Conservation (phyloP, 2,113 vertebrate species). For the Cephalophus harveyi region DNA sequence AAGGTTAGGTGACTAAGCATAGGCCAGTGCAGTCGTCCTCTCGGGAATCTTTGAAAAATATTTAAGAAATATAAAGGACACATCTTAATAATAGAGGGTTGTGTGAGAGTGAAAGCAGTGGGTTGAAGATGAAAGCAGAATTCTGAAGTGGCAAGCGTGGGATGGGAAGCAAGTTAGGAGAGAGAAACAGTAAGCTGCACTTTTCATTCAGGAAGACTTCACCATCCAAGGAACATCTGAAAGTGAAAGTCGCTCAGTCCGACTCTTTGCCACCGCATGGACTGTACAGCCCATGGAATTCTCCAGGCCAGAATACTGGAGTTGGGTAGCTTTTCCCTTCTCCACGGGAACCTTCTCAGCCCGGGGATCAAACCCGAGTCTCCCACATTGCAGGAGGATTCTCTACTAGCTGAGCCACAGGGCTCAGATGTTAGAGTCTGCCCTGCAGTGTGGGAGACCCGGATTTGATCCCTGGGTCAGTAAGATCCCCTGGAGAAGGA, state of each 20-base stretch:
- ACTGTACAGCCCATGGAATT: not conserved
- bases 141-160: not conserved
- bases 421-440: not conserved
- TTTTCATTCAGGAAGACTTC: not conserved
- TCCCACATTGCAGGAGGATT: not conserved
- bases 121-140: not conserved
- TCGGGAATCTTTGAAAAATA: not conserved
- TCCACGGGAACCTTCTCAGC: not conserved
- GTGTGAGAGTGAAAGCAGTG: not conserved
- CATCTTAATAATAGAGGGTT: not conserved
- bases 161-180: not conserved
- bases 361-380: not conserved
- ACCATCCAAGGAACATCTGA: not conserved
- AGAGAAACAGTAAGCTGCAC: not conserved
- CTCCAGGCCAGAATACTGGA: not conserved
- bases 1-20: not conserved
- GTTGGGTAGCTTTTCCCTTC: not conserved
- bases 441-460: not conserved
- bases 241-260: not conserved
- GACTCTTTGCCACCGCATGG: not conserved
- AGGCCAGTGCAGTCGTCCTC: fast-evolving
- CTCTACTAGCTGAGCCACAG: not conserved
- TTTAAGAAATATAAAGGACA: not conserved
- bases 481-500: not conserved
- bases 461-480: not conserved